Percentiles rank a stretch among this genome's conserved stretches.
phyloP scores from a whole-genome alignment of 2,888 invertebrate species.

The Taphrorychus bicolor region DNA sequence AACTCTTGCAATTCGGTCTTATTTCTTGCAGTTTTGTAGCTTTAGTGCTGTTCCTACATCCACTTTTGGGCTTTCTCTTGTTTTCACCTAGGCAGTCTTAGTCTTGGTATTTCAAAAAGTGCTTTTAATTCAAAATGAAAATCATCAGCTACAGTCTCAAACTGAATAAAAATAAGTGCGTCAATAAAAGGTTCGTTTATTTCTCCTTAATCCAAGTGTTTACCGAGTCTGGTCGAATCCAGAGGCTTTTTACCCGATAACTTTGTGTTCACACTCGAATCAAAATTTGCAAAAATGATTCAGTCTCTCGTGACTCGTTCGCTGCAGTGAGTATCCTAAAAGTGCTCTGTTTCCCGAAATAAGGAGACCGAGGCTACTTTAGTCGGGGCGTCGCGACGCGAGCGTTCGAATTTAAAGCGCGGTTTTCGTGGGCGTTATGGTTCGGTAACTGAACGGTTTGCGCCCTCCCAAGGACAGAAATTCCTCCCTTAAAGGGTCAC shows the following conservation, averaged over 20 bases:
- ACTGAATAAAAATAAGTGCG: too few species aligned
- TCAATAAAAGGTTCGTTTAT: too few species aligned
- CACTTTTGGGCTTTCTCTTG: too few species aligned
- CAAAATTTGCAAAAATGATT: slow-evolving; percentile 33
- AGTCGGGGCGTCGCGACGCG: slow-evolving; percentile 51
- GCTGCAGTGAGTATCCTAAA: slow-evolving; percentile 28
- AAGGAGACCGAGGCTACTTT: slow-evolving; percentile 50
- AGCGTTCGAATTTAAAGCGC: slow-evolving; percentile 33
- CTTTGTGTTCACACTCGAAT: slow-evolving; percentile 2
- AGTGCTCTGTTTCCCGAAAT: slow-evolving; percentile 55
- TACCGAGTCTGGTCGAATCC: neutral
- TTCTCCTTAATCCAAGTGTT: neutral
- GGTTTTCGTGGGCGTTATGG: slow-evolving; percentile 15
- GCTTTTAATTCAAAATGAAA: too few species aligned
- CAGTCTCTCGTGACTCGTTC: slow-evolving; percentile 34
- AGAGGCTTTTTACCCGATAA: neutral
- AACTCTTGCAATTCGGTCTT: too few species aligned
- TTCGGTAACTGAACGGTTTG: slow-evolving; percentile 12
- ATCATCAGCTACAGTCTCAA: too few species aligned
- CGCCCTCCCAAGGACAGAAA: slow-evolving; percentile 12
- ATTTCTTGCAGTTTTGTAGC: too few species aligned
- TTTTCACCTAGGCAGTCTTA: too few species aligned
- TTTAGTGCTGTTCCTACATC: too few species aligned
- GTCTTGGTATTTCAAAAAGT: too few species aligned
- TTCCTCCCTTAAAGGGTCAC: neutral